Evolutionary conservation across 2,113 vertebrate species (phyloP).

Genomic region (Oncorhynchus tshawytscha): DNA sequence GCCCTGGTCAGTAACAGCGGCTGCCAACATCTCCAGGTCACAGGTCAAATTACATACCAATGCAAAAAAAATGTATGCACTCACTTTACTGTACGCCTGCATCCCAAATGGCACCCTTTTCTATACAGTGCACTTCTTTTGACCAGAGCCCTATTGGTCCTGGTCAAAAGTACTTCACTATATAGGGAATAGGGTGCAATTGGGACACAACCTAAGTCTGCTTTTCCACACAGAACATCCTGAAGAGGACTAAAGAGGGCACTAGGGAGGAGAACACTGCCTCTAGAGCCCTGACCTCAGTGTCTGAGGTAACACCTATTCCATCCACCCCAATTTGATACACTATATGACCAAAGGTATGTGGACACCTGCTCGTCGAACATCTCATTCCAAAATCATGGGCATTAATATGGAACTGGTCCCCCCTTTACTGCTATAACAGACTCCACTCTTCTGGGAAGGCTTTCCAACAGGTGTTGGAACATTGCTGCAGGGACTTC

Average conservation of each 20-base stretch:
- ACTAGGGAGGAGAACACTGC: conserved; percentile 70
- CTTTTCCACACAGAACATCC: conserved; percentile 66
- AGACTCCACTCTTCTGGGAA: too few relatives aligned
- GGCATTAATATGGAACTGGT: too few relatives aligned
- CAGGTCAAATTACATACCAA: too few relatives aligned
- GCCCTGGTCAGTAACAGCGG: too few relatives aligned
- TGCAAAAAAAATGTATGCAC: too few relatives aligned
- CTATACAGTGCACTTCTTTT: not conserved
- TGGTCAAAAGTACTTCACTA: not conserved
- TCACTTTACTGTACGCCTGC: too few relatives aligned
- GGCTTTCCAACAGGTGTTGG: too few relatives aligned
- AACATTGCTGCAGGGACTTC: too few relatives aligned
- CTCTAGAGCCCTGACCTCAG: conserved; percentile 64
- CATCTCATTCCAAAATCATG: not conserved
- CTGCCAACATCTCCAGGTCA: too few relatives aligned
- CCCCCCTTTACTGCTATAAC: too few relatives aligned
- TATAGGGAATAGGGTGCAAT: too few relatives aligned
- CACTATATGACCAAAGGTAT: not conserved
- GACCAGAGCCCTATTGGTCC: not conserved
- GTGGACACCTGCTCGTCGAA: not conserved
- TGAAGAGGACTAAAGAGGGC: conserved; percentile 69
- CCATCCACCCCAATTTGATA: not conserved
- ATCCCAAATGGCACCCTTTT: too few relatives aligned
- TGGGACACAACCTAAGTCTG: not conserved
- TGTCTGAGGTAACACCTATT: conserved; percentile 48